phyloP scores from a whole-genome alignment of 1,140 invertebrate genomes.

The Rhizoglyphus robini region DNA sequence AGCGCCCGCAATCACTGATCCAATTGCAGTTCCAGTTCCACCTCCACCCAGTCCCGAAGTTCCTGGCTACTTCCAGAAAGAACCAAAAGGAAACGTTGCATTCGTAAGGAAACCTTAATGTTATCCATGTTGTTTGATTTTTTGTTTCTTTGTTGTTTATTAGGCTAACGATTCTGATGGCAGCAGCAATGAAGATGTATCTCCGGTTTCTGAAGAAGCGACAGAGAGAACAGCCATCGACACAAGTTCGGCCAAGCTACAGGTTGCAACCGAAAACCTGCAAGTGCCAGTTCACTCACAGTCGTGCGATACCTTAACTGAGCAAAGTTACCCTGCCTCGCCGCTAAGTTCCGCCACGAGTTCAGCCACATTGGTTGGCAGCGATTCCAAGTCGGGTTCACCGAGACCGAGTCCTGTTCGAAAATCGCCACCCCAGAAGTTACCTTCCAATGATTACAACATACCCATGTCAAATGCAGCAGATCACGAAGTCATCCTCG shows the following conservation, averaged over 20 bases:
- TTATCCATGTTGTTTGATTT: too few species aligned
- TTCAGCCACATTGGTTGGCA: slow-evolving; percentile 45
- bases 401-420: slow-evolving; percentile 24
- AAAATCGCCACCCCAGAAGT: background rate
- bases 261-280: background rate
- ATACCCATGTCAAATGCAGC: slow-evolving; percentile 4
- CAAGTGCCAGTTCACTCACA: slow-evolving; percentile 39
- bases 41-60: slow-evolving; percentile 27
- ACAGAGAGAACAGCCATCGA: background rate
- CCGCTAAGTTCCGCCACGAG: slow-evolving; percentile 47
- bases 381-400: slow-evolving; percentile 24
- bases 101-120: background rate
- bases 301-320: slow-evolving; percentile 39
- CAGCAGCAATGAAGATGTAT: background rate
- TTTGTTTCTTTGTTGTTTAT: too few species aligned
- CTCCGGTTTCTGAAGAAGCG: background rate
- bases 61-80: slow-evolving; percentile 15
- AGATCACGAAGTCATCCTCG: background rate
- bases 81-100: background rate
- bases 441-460: slow-evolving; percentile 1
- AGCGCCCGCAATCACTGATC: slow-evolving; percentile 18
- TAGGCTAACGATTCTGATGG: background rate
- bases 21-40: slow-evolving; percentile 24
- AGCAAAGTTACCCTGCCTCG: slow-evolving; percentile 46
- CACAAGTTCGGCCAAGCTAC: background rate